Evolutionary conservation across 2,797 vertebrate species (phyloP).

Genomic region (Lindbergichthys nudifrons): DNA sequence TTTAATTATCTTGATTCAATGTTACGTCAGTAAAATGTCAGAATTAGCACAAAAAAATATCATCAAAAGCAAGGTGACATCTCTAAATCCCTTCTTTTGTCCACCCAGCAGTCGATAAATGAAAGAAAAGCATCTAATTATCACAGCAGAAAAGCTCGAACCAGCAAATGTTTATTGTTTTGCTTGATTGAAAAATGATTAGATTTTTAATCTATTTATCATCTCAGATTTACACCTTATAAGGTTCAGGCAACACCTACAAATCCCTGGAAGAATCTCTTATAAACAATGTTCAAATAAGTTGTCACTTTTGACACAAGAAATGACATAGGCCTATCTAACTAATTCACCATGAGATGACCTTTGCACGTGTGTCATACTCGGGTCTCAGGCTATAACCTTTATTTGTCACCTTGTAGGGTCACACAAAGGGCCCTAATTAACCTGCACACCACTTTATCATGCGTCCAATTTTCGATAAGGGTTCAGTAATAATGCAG

Average conservation of each 20-base stretch:
- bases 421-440: slow-evolving; percentile 54
- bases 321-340: neutral
- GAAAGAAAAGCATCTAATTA: neutral
- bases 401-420: neutral
- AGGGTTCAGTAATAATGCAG: slow-evolving; percentile 33
- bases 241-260: neutral
- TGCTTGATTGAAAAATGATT: neutral
- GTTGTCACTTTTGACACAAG: neutral
- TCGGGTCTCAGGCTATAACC: neutral
- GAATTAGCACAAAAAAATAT: too few relatives aligned
- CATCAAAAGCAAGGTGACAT: too few relatives aligned
- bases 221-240: neutral
- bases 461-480: slow-evolving; percentile 42
- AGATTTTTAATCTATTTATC: neutral
- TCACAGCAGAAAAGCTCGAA: neutral
- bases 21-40: too few relatives aligned
- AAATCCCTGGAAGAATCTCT: neutral
- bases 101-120: neutral
- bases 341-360: too few relatives aligned
- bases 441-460: slow-evolving; percentile 54
- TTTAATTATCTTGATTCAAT: too few relatives aligned
- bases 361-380: neutral
- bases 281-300: neutral
- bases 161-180: neutral
- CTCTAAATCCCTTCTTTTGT: too few relatives aligned